Evolutionary conservation across 2,797 vertebrate species (phyloP).

Genomic region (Sebastes cheni): DNA sequence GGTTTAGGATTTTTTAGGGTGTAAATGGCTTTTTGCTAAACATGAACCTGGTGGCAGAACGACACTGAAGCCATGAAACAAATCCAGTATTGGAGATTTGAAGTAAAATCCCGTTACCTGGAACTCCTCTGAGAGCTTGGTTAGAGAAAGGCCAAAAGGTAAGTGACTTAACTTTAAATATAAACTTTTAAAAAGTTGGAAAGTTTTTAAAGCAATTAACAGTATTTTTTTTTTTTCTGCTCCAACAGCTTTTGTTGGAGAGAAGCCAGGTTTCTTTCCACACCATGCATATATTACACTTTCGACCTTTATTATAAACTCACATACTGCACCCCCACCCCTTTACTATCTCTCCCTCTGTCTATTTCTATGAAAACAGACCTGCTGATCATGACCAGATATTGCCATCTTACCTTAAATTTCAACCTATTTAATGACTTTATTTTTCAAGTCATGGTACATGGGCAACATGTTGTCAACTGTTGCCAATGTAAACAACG

Average conservation of each 20-base stretch:
- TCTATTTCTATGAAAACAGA: constrained; percentile 17
- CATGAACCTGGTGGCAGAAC: constrained; percentile 75
- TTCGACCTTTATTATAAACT: constrained; percentile 33
- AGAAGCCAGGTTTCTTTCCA: constrained; percentile 48
- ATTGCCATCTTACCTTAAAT: constrained; percentile 33
- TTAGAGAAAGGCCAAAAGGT: constrained; percentile 85
- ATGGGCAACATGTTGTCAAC: constrained; percentile 38
- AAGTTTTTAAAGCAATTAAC: constrained; percentile 35
- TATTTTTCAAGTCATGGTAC: constrained; percentile 27
- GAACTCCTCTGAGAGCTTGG: constrained; percentile 88
- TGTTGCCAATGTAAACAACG: constrained; percentile 36
- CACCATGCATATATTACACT: constrained; percentile 53
- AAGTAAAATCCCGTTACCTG: constrained; percentile 84
- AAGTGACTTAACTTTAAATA: constrained; percentile 64
- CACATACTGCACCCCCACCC: constrained; percentile 27
- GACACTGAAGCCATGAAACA: constrained; percentile 88
- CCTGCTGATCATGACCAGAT: constrained; percentile 6
- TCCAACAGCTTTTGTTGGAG: constrained; percentile 54
- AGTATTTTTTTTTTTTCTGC: constrained; percentile 46
- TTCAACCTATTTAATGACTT: constrained; percentile 25
- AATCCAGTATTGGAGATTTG: constrained; percentile 85
- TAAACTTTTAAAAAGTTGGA: constrained; percentile 31
- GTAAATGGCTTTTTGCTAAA: constrained; percentile 53
- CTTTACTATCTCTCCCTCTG: not conserved
- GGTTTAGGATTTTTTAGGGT: constrained; percentile 16